A percentile compares a stretch with the other conserved stretches of the same genome.
These are phyloP conservation scores for Pseudochirops corinnae DNA, from an alignment of 2,797 vertebrate genomes.

Conservation along the genomic window DNA sequence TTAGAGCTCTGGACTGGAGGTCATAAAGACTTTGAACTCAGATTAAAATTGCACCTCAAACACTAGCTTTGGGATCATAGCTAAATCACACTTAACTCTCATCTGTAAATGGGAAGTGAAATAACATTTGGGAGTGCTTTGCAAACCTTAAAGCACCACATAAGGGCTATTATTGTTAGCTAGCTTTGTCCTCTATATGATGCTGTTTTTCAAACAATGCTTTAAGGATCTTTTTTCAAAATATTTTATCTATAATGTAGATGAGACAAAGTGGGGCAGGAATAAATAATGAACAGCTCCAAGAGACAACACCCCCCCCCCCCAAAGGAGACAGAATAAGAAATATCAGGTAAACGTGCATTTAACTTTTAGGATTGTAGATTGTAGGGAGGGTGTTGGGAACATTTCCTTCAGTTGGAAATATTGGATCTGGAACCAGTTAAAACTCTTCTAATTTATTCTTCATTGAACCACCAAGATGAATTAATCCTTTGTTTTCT, in stretches of 20 bases:
- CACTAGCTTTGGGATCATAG: background rate
- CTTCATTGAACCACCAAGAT: conserved; percentile 79
- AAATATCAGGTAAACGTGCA: conserved; percentile 13
- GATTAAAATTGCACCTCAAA: background rate
- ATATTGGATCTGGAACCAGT: conserved; percentile 76
- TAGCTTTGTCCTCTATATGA: conserved; percentile 17
- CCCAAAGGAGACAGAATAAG: conserved; percentile 13
- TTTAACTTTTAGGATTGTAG: conserved; percentile 51
- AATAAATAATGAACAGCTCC: conserved; percentile 48
- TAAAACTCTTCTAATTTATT: conserved; percentile 78
- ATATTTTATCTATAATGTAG: conserved; percentile 43
- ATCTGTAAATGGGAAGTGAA: background rate
- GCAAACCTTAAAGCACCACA: background rate
- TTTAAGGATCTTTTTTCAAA: conserved; percentile 39
- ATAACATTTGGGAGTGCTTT: background rate
- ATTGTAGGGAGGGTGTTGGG: conserved; percentile 28
- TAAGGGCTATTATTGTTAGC: background rate
- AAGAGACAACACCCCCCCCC: conserved; percentile 40
- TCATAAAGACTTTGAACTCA: background rate
- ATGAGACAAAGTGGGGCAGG: conserved; percentile 44
- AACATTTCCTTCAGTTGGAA: conserved; percentile 75
- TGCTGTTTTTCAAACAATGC: conserved; percentile 52
- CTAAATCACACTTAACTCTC: background rate
- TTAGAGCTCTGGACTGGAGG: background rate
- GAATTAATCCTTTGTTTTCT: conserved; percentile 81